Conservation (phyloP, 2,888 invertebrate species). For the Thereva unica region DNA sequence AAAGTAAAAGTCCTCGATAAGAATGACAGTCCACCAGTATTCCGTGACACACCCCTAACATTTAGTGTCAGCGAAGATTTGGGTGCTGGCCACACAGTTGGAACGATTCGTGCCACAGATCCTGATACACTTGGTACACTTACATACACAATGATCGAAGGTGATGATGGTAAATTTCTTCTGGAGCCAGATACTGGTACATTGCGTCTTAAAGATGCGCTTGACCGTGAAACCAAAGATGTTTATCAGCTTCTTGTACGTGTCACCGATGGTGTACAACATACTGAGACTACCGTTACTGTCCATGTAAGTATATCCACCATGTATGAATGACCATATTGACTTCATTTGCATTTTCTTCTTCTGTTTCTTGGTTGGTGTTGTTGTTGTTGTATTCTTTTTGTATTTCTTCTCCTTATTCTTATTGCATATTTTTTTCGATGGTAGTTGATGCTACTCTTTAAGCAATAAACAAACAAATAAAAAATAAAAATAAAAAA, state of each 20-base stretch:
- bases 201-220: constrained; percentile 73
- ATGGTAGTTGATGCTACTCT: too few species aligned
- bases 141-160: constrained; percentile 72
- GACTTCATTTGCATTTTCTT: constrained; percentile 19
- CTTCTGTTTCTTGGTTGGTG: background rate
- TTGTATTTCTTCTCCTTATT: background rate
- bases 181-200: constrained; percentile 74
- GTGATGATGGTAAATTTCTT: constrained; percentile 70
- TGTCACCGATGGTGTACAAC: constrained; percentile 88
- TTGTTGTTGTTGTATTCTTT: background rate
- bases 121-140: constrained; percentile 82
- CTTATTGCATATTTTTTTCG: too few species aligned
- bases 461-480: too few species aligned
- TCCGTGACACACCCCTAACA: constrained; percentile 72
- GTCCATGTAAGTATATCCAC: constrained; percentile 68
- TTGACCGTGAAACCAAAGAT: constrained; percentile 82
- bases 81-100: constrained; percentile 77
- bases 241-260: constrained; percentile 78
- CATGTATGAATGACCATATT: constrained; percentile 17
- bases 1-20: constrained; percentile 83
- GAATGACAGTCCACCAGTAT: constrained; percentile 93
- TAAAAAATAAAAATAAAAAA: too few species aligned
- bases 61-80: constrained; percentile 85
- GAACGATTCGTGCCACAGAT: constrained; percentile 78
- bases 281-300: constrained; percentile 75